phyloP scores from a whole-genome alignment of 1,140 invertebrate species.

The Aleiodes sp. region DNA sequence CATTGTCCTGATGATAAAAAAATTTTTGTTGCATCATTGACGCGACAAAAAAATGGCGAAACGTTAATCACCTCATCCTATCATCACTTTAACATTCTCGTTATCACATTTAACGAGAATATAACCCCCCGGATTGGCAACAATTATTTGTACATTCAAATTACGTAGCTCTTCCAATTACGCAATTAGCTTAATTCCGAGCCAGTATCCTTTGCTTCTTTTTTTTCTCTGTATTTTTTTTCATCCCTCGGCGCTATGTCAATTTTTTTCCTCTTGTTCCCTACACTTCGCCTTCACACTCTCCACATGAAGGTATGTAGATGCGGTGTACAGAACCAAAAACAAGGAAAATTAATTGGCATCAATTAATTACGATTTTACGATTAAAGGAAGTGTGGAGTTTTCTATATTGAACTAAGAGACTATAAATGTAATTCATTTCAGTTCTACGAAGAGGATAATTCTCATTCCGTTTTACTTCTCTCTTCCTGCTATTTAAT shows the following conservation, averaged over 20 bases:
- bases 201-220: background rate
- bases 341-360: background rate
- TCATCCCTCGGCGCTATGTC: background rate
- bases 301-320: background rate
- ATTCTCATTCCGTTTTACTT: background rate
- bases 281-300: background rate
- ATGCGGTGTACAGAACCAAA: background rate
- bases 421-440: background rate
- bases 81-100: constrained; percentile 4
- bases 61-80: background rate
- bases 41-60: background rate
- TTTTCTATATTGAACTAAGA: background rate
- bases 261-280: background rate
- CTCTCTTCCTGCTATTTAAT: background rate
- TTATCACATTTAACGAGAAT: constrained; percentile 21
- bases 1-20: background rate
- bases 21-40: too few relatives aligned
- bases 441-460: background rate
- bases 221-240: background rate
- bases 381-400: background rate
- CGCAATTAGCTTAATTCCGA: constrained; percentile 8
- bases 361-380: constrained; percentile 10
- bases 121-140: background rate
- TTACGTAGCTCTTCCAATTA: constrained; percentile 7
- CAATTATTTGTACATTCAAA: constrained; percentile 15